Evolutionary conservation across 2,113 vertebrate genomes (phyloP).

Genomic region (Sceloporus tristichus): DNA sequence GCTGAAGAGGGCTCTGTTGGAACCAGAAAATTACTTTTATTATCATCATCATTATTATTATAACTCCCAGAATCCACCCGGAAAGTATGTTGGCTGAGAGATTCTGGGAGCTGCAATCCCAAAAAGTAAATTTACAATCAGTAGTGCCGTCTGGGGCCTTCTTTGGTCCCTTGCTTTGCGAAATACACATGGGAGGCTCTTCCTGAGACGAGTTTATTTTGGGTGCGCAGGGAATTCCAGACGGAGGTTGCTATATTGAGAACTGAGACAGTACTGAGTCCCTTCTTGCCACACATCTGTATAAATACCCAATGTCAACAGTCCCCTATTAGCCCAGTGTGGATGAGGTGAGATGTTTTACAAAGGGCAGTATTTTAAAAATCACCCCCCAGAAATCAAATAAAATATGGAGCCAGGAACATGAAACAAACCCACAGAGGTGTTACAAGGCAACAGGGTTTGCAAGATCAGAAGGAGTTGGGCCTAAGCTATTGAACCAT

Average conservation of each 20-base stretch:
- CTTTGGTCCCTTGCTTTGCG: neutral
- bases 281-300: neutral
- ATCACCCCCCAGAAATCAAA: neutral
- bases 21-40: too few species aligned
- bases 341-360: neutral
- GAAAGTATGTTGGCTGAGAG: neutral
- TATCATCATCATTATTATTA: too few species aligned
- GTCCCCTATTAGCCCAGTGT: accelerated
- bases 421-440: slow-evolving; percentile 54
- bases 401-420: neutral
- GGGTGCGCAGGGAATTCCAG: slow-evolving; percentile 18
- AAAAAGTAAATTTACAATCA: neutral
- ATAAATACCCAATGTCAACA: neutral
- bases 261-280: neutral
- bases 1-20: too few species aligned
- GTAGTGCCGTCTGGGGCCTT: accelerated
- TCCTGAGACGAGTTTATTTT: slow-evolving; percentile 5
- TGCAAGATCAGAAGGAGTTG: slow-evolving; percentile 11
- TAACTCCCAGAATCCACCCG: neutral
- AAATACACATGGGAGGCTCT: neutral
- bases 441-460: slow-evolving; percentile 41
- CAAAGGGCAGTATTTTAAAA: slow-evolving; percentile 27
- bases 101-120: neutral
- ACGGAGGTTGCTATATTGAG: neutral
- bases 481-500: slow-evolving; percentile 26